A percentile compares a stretch with the other conserved stretches of the same genome.
Evolutionary conservation across 2,888 invertebrate genomes (phyloP).

Genomic region (Carcina quercana): DNA sequence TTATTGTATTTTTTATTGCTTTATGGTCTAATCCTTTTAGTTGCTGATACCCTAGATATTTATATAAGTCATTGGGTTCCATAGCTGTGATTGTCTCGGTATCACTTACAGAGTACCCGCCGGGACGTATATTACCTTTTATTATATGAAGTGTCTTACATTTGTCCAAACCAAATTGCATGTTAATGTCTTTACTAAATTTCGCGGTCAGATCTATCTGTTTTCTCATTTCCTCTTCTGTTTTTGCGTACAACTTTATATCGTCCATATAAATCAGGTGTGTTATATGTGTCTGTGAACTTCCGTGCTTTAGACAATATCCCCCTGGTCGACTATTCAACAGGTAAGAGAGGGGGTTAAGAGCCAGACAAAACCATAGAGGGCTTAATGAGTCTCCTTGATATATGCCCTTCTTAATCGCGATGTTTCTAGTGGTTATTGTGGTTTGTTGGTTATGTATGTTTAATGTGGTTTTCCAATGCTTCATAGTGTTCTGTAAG

Average conservation of each 20-base stretch:
- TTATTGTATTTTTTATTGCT: not conserved
- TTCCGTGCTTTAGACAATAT: slow-evolving; percentile 4
- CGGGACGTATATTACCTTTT: not conserved
- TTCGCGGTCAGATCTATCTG: slow-evolving; percentile 3
- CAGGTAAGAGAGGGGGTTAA: slow-evolving; percentile 11
- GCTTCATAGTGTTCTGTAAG: slow-evolving; percentile 6
- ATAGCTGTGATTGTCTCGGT: slow-evolving; percentile 8
- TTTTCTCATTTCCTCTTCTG: slow-evolving; percentile 3
- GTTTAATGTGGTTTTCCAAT: slow-evolving; percentile 5
- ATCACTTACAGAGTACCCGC: not conserved
- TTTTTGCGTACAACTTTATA: slow-evolving; percentile 7
- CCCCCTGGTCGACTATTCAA: slow-evolving; percentile 3
- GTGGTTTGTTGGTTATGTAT: not conserved
- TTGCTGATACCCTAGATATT: not conserved
- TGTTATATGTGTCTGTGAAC: slow-evolving; percentile 4
- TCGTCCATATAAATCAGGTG: slow-evolving; percentile 3
- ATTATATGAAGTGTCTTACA: not conserved
- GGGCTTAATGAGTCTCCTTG: slow-evolving; percentile 13
- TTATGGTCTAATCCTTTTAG: not conserved
- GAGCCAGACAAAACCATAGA: slow-evolving; percentile 13
- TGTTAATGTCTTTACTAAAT: slow-evolving; percentile 10
- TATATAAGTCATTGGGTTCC: not conserved
- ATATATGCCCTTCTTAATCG: slow-evolving; percentile 14
- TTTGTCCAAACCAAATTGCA: slow-evolving; percentile 8
- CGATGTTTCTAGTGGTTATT: slow-evolving; percentile 6